Evolutionary conservation across 2,888 invertebrate species (phyloP).

Genomic region (Dinocampus coccinellae): DNA sequence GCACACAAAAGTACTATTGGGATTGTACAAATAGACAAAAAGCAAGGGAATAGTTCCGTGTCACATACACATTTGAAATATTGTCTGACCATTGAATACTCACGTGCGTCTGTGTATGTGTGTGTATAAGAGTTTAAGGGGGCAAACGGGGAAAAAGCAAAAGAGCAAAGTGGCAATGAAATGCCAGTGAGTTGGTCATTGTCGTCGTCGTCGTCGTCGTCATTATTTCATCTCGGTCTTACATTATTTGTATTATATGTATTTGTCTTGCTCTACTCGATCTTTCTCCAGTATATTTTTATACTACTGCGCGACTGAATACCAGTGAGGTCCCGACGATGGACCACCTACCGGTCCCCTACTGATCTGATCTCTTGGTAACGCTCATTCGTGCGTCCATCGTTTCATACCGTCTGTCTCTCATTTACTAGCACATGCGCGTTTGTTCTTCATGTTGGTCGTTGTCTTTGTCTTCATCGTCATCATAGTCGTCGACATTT

Average conservation of each 20-base stretch:
- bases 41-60: too few species aligned
- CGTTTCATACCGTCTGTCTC: constrained; percentile 49
- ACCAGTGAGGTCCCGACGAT: constrained; percentile 58
- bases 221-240: background rate
- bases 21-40: background rate
- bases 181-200: constrained; percentile 30
- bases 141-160: background rate
- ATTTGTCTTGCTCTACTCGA: background rate
- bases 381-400: constrained; percentile 59
- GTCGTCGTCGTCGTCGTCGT: background rate
- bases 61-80: too few species aligned
- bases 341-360: constrained; percentile 68
- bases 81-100: too few species aligned
- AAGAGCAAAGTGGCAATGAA: constrained; percentile 3
- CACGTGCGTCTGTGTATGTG: background rate
- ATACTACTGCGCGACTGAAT: constrained; percentile 51
- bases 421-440: constrained; percentile 18
- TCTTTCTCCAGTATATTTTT: background rate
- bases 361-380: constrained; percentile 66
- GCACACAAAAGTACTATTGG: background rate
- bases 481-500: background rate
- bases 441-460: too few species aligned
- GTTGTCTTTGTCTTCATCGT: background rate
- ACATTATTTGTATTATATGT: background rate
- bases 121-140: constrained; percentile 11